A percentile compares a stretch with the other conserved stretches of the same genome.
Conservation (phyloP, 2,797 vertebrate genomes). For the Pteropus rufus region DNA sequence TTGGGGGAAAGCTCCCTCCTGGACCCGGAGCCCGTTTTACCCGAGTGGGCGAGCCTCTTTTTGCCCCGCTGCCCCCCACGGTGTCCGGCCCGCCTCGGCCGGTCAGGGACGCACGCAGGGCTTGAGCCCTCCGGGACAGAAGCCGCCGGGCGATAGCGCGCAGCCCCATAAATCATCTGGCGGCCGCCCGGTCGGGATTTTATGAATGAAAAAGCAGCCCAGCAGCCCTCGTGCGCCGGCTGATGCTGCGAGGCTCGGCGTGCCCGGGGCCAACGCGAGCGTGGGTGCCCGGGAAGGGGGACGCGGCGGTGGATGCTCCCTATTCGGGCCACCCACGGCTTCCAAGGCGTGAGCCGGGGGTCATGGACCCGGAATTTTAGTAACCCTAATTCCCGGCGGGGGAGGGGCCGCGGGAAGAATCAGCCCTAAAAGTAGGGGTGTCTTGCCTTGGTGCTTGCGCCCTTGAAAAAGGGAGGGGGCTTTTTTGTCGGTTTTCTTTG, state of each 20-base stretch:
- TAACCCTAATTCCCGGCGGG: background rate
- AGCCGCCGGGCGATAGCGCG: slow-evolving; percentile 12
- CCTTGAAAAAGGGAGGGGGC: background rate
- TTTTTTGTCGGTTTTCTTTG: background rate
- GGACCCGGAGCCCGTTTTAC: slow-evolving; percentile 59
- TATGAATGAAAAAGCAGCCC: slow-evolving; percentile 79
- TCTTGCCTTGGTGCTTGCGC: background rate
- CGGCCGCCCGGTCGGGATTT: slow-evolving; percentile 68
- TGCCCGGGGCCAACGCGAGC: background rate
- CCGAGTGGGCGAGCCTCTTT: slow-evolving; percentile 68
- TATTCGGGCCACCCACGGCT: background rate
- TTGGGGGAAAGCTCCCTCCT: slow-evolving; percentile 59
- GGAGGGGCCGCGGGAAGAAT: background rate
- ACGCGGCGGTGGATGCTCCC: background rate
- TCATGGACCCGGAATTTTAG: background rate
- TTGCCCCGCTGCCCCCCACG: slow-evolving; percentile 66
- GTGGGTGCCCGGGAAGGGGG: slow-evolving; percentile 13
- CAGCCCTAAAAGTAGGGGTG: background rate
- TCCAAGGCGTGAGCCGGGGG: background rate
- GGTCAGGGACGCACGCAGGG: background rate
- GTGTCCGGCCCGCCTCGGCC: background rate
- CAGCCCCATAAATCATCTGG: slow-evolving; percentile 66
- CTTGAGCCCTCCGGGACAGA: background rate
- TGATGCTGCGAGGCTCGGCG: background rate
- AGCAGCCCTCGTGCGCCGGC: slow-evolving; percentile 61